These are phyloP conservation scores for Trilocha varians DNA, from an alignment of 2,888 invertebrate genomes.

Conservation along the genomic window DNA sequence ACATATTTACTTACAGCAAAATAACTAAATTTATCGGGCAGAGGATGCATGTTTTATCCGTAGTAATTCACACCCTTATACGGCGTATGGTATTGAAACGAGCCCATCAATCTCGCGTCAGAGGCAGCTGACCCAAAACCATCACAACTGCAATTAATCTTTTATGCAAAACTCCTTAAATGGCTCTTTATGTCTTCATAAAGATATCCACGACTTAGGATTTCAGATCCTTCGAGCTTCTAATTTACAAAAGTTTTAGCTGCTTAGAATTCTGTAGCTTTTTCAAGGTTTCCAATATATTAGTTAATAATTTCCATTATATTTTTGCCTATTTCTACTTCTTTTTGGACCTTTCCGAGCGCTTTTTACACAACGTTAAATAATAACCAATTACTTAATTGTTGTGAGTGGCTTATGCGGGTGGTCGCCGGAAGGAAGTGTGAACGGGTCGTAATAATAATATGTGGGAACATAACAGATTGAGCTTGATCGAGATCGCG, in stretches of 20 bases:
- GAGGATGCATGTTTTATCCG: too few species aligned
- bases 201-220: neutral
- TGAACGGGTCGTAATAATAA: neutral
- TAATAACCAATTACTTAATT: too few species aligned
- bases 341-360: too few species aligned
- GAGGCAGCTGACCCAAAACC: neutral
- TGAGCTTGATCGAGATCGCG: neutral
- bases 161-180: constrained; percentile 3
- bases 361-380: too few species aligned
- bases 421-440: neutral
- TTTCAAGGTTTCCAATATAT: too few species aligned
- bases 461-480: neutral
- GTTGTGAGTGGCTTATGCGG: neutral
- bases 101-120: neutral
- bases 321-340: too few species aligned
- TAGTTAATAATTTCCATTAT: too few species aligned
- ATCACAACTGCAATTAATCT: neutral
- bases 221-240: neutral
- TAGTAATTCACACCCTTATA: neutral
- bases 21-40: too few species aligned
- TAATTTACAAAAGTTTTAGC: neutral
- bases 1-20: too few species aligned
- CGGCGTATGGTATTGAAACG: neutral
- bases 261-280: too few species aligned
- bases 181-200: constrained; percentile 4